A percentile compares a stretch with the other conserved stretches of the same genome.
phyloP scores from a whole-genome alignment of 2,797 vertebrate genomes.

The Lacerta agilis region DNA sequence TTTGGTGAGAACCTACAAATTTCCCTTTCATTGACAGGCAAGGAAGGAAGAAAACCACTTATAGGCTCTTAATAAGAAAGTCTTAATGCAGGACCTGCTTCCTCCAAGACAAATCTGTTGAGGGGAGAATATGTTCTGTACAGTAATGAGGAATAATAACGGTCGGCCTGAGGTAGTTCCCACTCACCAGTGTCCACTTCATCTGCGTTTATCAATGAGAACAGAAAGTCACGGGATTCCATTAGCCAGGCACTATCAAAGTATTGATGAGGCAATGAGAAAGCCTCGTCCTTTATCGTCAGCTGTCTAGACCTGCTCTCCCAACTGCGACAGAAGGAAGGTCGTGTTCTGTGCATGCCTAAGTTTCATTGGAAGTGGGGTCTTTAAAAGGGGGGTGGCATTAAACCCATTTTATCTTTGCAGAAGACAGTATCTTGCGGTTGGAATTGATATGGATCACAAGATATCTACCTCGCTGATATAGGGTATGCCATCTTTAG shows the following conservation, averaged over 20 bases:
- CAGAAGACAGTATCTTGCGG: constrained; percentile 48
- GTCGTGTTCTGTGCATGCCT: constrained; percentile 42
- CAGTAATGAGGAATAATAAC: constrained; percentile 13
- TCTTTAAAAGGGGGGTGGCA: constrained; percentile 27
- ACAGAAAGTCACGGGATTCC: constrained; percentile 65
- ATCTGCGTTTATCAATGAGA: constrained; percentile 53
- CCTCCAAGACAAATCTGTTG: neutral
- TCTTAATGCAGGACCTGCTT: neutral
- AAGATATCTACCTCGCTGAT: constrained; percentile 54
- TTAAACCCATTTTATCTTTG: constrained; percentile 64
- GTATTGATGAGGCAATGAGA: constrained; percentile 60
- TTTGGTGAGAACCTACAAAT: neutral
- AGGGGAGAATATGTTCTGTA: neutral
- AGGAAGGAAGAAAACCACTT: constrained; percentile 1
- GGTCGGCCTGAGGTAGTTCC: constrained; percentile 22
- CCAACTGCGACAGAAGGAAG: neutral
- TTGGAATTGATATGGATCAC: constrained; percentile 57
- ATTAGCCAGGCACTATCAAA: constrained; percentile 63
- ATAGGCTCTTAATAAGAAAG: neutral
- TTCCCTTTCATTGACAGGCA: constrained; percentile 5
- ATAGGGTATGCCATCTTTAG: constrained; percentile 59
- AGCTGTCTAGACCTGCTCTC: constrained; percentile 52
- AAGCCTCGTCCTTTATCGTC: constrained; percentile 65
- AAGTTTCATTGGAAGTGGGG: constrained; percentile 46
- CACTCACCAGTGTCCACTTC: constrained; percentile 48